Base-by-base conservation (phyloP, 2,888 invertebrate genomes). In the Xestia xanthographa region DNA sequence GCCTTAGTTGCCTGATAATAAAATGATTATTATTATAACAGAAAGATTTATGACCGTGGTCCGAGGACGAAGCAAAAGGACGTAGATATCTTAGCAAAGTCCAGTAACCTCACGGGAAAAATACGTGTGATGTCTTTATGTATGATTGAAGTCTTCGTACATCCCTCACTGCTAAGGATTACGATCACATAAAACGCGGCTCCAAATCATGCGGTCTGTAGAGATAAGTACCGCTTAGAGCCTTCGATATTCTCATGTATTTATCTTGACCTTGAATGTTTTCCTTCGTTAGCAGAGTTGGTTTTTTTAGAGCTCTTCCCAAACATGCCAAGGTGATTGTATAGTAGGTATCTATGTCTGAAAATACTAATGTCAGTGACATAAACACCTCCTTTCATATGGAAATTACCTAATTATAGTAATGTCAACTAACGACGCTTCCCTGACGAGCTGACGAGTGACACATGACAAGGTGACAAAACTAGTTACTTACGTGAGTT, bases 301-400 rank as follows among this genome's bases (percentile, higher is more conserved):
- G 41, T 63, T 43, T 29, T 72, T 29, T n/a, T 62, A 6, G 29
- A n/a, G 20, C 5, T 12, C 29, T 53, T 43, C n/a, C 17, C 41
- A 43, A 34, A 50, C 73, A 62, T 29, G 22, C 17, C 17, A 38
- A 45, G 53, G 34, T 48, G 29, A 48, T 62, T 29, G 14, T 38
- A 74, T 50, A 38, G 22, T n/a, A 48, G n/a, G n/a, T n/a, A n/a
- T n/a, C n/a, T 66, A 1, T 38, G n/a, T 34, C 45, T 70, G n/a
- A 17, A 60, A 72, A 48, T 34, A 43, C 9, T 62, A 5, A 34
- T 50, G n/a, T 20, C 34, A 43, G n/a, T 20, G n/a, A 45, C 26
- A n/a, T 17, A n/a, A 34, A 38, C 45, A 26, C 38, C 11, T 41
- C 48, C 29, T 48, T 58, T 66, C 41, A 41, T 56, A 76, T 76